Conservation (phyloP, 2,888 invertebrate genomes). For the Idaea dimidiata region DNA sequence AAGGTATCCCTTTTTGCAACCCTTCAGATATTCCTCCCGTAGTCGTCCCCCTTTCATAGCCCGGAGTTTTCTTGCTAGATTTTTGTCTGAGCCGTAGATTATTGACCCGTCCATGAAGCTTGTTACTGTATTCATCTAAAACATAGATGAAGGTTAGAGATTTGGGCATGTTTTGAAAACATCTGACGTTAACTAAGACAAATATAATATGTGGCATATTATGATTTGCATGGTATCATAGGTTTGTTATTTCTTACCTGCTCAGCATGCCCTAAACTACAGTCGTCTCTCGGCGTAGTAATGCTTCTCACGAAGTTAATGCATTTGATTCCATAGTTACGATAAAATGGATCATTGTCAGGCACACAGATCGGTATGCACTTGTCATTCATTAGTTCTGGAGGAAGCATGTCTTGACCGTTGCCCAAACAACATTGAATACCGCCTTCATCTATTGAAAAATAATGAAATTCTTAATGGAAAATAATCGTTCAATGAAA, state of each 20-base stretch:
- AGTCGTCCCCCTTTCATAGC: slow-evolving; percentile 65
- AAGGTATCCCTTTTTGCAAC: slow-evolving; percentile 54
- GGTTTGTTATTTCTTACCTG: slow-evolving; percentile 58
- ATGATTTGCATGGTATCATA: background rate
- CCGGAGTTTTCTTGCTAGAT: slow-evolving; percentile 57
- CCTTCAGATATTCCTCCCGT: slow-evolving; percentile 49
- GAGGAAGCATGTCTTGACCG: slow-evolving; percentile 62
- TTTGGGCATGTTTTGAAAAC: background rate
- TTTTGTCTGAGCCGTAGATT: slow-evolving; percentile 73
- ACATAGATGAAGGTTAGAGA: slow-evolving; percentile 4
- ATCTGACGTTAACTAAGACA: background rate
- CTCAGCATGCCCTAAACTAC: slow-evolving; percentile 79
- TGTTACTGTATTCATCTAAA: slow-evolving; percentile 85
- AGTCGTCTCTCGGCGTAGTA: slow-evolving; percentile 78
- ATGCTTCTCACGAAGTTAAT: slow-evolving; percentile 82
- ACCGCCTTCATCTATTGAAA: slow-evolving; percentile 63
- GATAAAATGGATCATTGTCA: slow-evolving; percentile 77
- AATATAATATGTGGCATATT: too few species aligned
- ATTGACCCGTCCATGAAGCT: slow-evolving; percentile 78
- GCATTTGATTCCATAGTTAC: slow-evolving; percentile 71
- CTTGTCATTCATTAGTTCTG: slow-evolving; percentile 76
- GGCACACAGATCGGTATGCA: slow-evolving; percentile 82
- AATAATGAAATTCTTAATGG: background rate
- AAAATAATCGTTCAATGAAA: background rate
- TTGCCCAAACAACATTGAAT: slow-evolving; percentile 77